Conservation (phyloP, 2,797 vertebrate species). For the Dermochelys coriacea region DNA sequence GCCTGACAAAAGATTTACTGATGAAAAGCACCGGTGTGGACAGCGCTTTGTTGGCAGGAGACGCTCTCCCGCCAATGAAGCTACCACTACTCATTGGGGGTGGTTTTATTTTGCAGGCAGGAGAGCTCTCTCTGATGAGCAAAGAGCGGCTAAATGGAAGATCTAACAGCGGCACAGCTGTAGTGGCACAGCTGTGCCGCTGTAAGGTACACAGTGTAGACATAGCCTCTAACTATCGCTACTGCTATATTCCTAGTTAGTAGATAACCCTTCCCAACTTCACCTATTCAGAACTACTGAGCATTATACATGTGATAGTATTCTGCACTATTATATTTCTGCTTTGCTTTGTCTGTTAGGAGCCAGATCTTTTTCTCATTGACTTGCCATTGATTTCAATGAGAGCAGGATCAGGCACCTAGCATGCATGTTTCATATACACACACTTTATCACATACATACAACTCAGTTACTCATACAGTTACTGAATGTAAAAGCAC, state of each 20-base stretch:
- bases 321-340: not conserved
- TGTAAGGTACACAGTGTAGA: no score
- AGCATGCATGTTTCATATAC: constrained; percentile 22
- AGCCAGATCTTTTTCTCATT: not conserved
- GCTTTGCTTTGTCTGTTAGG: not conserved
- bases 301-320: not conserved
- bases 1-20: no score
- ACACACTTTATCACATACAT: not conserved
- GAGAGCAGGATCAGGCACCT: not conserved
- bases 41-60: no score
- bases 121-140: no score
- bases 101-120: no score
- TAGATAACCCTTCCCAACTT: not conserved
- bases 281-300: not conserved
- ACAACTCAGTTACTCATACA: not conserved
- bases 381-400: not conserved
- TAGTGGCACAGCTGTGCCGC: no score
- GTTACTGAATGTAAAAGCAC: constrained; percentile 27
- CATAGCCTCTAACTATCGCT: no score
- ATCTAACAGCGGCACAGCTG: no score
- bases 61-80: no score
- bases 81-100: no score
- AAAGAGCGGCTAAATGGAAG: no score
- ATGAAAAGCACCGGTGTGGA: no score
- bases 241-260: constrained; percentile 19